Base-by-base conservation (phyloP, 2,888 invertebrate genomes). In the Aphrophora alni region DNA sequence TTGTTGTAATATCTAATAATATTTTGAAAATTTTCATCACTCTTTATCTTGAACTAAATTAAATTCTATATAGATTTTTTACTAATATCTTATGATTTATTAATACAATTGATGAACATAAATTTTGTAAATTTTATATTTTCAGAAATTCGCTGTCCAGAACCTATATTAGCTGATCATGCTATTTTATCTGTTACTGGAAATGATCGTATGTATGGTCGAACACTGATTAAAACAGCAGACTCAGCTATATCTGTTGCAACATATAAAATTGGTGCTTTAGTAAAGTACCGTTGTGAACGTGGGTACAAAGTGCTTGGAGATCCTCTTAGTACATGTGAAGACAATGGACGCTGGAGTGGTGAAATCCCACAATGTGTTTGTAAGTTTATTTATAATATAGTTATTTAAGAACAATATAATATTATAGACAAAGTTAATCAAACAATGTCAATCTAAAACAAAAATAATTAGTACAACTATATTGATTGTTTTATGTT, bases 251-350 rank as follows among this genome's bases (percentile, higher is more conserved):
- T 91, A 0, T 92, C 91, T 12, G 90, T 94, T 0, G 93, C 94
- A 81, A 95, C 95, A 0, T 97, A 95, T 88, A 94, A 95, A 87
- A 95, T 97, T 83, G 95, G 95, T 0, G 95, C 97, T 0, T 89
- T 96, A 24, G 95, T 95, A 0, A 97, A 97, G 87, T 97, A 97
- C 87, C 91, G 96, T 24, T 97, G 97, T 87, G 97, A 97, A 87
- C 89, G 96, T 80, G 97, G 97, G 0, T 97, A 97, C 89, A 95
- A 95, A 88, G 94, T 97, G 74, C 89, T 95, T 0, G 97, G 97
- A 0, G 95, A 95, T 86, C 94, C 95, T 74, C 88, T 97, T 70
- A 94, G 95, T 78, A 95, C 95, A 0, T 97, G 97, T 87, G 95
- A 95, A 86, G 96, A 96, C 84, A 94, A 92, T 85, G 97, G 96